These are phyloP conservation scores for Condylura cristata DNA, from an alignment of 2,113 vertebrate genomes.

Conservation along the genomic window DNA sequence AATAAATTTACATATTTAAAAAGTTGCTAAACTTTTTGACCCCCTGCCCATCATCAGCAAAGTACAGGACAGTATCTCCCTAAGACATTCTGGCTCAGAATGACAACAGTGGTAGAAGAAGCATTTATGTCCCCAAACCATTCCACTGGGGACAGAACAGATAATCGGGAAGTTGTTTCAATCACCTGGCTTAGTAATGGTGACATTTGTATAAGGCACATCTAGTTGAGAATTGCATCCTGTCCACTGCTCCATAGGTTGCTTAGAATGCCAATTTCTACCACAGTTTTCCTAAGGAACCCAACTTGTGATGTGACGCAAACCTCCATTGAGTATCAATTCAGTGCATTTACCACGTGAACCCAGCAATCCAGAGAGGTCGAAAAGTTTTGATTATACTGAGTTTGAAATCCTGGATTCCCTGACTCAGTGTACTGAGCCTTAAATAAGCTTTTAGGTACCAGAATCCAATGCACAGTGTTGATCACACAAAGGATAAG, in stretches of 20 bases:
- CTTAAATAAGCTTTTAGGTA: not conserved
- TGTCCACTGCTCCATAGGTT: constrained; percentile 89
- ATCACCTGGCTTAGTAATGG: constrained; percentile 90
- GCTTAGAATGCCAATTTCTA: constrained; percentile 89
- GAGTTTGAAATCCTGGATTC: not conserved
- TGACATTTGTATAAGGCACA: constrained; percentile 85
- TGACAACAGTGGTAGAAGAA: constrained; percentile 66
- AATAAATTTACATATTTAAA: not conserved
- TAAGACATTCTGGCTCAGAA: constrained; percentile 92
- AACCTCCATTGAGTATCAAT: constrained; percentile 84
- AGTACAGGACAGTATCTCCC: constrained; percentile 92
- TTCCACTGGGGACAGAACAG: constrained; percentile 93
- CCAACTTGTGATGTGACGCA: constrained; percentile 91
- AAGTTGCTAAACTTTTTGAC: not conserved
- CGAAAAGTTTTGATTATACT: not conserved
- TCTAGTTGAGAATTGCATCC: constrained; percentile 88
- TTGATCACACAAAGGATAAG: not conserved
- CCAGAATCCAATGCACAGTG: not conserved
- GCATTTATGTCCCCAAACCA: constrained; percentile 87
- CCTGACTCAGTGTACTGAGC: not conserved
- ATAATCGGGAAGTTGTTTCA: constrained; percentile 91
- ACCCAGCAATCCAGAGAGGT: not conserved
- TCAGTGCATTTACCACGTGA: not conserved
- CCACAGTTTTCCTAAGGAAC: constrained; percentile 91
- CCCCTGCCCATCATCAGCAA: constrained; percentile 53